Base-by-base conservation (phyloP, 2,113 vertebrate genomes). In the Poeciliopsis turrubarensis region DNA sequence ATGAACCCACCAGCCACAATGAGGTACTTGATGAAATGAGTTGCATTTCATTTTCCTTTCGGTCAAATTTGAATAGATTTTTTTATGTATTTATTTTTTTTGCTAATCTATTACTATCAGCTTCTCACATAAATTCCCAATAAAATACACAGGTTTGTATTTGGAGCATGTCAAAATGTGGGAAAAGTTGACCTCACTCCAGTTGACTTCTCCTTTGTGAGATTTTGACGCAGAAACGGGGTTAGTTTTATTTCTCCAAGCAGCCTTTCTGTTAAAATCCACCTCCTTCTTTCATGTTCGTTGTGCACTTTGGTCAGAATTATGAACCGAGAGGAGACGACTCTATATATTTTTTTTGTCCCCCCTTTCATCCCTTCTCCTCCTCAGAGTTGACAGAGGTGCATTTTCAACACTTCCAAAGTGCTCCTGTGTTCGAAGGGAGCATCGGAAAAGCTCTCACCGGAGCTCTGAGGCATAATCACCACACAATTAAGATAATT, bases 401-500 rank as follows among this genome's bases (percentile, higher is more conserved):
- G 14, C 77, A 74, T 75, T 70, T 57, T 70, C 77, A 65, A 51
- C 78, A 77, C 82, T 83, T 65, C 39, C 68, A 79, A 79, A 74
- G 70, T 31, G 25, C 80, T 85, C 68, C 81, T 72, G 81, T 73
- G 73, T 88, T 83, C 75, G 77, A 85, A 71, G 80, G 79, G 65
- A 85, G 83, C 73, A 77, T 75, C 57, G 73, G 80, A 76, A 11
- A 86, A 86, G 87, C 89, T 92, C 88, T 84, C 90, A 87, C 79
- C 77, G 78, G 70, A 90, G 93, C 94, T 95, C 71, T 92, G 88
- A 95, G 94, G 94, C 93, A 94, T 95, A 94, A 95, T 95, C 94
- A 95, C 89, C 88, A 91, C 91, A 95, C 93, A 95, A 95, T 95
- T 95, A 95, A 95, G 94, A 95, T 95, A 94, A 95, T 95, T 95